A percentile compares a stretch with the other conserved stretches of the same genome.
These are phyloP conservation scores for Arnoldichthys spilopterus DNA, from an alignment of 2,797 vertebrate species.

Conservation along the genomic window DNA sequence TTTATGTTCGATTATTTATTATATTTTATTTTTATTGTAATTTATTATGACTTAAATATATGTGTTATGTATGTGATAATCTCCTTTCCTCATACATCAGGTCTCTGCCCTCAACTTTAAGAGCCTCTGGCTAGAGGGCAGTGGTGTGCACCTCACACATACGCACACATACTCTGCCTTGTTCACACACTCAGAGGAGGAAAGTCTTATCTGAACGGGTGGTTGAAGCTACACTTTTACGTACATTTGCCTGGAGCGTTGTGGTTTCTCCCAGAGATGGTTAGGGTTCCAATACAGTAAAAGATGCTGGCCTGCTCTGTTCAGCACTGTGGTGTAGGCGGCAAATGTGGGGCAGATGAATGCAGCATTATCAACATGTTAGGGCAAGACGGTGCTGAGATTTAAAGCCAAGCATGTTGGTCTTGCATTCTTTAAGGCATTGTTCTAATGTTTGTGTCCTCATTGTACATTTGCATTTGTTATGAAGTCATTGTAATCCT, in stretches of 20 bases:
- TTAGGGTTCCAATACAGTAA: constrained; percentile 26
- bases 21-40: too few species aligned
- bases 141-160: constrained; percentile 7
- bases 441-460: not conserved
- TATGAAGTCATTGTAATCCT: constrained; percentile 12
- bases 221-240: constrained; percentile 34
- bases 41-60: too few species aligned
- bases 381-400: not conserved
- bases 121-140: constrained; percentile 31
- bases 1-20: too few species aligned
- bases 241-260: not conserved
- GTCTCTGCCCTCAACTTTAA: not conserved
- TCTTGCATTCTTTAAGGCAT: not conserved
- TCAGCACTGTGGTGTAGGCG: constrained; percentile 1
- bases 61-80: too few species aligned
- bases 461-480: constrained; percentile 9
- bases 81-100: not conserved
- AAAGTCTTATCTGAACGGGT: constrained; percentile 11
- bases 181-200: constrained; percentile 1
- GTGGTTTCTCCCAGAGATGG: constrained; percentile 18
- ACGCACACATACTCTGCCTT: not conserved
- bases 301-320: not conserved
- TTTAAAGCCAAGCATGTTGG: not conserved
- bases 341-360: constrained; percentile 21
- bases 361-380: constrained; percentile 3